These are phyloP conservation scores for Drosophila dives DNA, from an alignment of 2,888 invertebrate species.

Conservation along the genomic window DNA sequence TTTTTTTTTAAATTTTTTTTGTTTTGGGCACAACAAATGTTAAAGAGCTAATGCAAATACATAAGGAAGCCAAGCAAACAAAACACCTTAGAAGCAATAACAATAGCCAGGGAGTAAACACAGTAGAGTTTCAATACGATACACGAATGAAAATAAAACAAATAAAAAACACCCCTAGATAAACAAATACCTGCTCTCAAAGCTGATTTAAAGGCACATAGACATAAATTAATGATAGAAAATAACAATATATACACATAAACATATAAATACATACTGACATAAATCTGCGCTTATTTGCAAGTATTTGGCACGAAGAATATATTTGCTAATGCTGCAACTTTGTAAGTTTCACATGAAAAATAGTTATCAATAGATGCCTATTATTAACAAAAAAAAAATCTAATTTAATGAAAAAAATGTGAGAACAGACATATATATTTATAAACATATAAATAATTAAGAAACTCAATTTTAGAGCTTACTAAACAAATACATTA, in stretches of 20 bases:
- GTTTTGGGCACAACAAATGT: conserved; percentile 24
- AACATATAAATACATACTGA: background rate
- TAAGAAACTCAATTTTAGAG: background rate
- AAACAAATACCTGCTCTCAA: background rate
- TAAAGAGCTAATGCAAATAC: conserved; percentile 43
- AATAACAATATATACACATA: background rate
- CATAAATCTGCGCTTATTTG: background rate
- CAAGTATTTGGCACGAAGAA: background rate
- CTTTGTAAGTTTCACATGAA: no score
- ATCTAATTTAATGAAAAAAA: no score
- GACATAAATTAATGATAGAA: background rate
- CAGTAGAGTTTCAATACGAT: background rate
- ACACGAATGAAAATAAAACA: background rate
- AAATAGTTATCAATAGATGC: no score
- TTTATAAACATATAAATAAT: background rate
- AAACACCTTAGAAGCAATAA: conserved; percentile 3
- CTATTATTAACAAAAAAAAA: no score
- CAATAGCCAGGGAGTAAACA: background rate
- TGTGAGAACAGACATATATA: background rate
- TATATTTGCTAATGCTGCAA: background rate
- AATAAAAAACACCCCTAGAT: background rate
- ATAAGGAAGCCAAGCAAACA: conserved; percentile 52
- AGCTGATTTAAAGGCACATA: background rate
- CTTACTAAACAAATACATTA: background rate
- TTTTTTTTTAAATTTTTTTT: background rate